Evolutionary conservation across 2,797 vertebrate genomes (phyloP), one percentile per base, ranked within the genome.

Genomic region (Rhabdophis nuchalis): DNA sequence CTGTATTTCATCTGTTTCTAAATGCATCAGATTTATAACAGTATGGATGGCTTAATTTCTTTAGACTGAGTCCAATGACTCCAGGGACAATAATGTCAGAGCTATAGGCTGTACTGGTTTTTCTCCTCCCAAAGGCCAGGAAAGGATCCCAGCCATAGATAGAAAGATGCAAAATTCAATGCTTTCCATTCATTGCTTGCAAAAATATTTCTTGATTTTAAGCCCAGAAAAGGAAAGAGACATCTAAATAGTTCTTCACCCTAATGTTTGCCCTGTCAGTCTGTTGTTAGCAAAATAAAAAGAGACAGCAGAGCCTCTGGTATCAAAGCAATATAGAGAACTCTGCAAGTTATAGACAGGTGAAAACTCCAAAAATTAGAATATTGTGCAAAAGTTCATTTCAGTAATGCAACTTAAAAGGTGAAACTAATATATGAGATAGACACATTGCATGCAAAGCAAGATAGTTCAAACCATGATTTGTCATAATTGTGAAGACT

Each of bases 1-100:
- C 54, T 92, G 9, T 12, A 13, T 91, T 94, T 93, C 36, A 87
- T 9, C 85, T 93, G 12, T 3, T 89, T 0, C 58, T 91, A 92
- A 90, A 68, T 82, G 12, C 50, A 58, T 86, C 0, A 13, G 16
- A 60, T 93, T 93, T 88, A 90, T 91, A 91, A 91, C 3, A 9
- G 85, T 89, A 36, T 64, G 3, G 41, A 91, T 92, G 9, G 25
- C 52, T 11, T 72, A 54, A 27, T 89, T 77, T 89, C 27, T 89
- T 32, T 89, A n/a, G 72, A 46, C 20, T 82, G 72, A 41, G 20
- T 25, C 72, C 72, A 82, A 46, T 82, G 72, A 46, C 72, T 82
- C 72, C 20, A 25, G 72, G 72, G 72, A 82, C 72, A 82, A 82
- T 82, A 23, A 46, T 82, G 72, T 82, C 9, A 82, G 20, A 82